Evolutionary conservation across 2,797 vertebrate species (phyloP), one percentile per base, ranked within the genome.

Genomic region (Agapornis canus): DNA sequence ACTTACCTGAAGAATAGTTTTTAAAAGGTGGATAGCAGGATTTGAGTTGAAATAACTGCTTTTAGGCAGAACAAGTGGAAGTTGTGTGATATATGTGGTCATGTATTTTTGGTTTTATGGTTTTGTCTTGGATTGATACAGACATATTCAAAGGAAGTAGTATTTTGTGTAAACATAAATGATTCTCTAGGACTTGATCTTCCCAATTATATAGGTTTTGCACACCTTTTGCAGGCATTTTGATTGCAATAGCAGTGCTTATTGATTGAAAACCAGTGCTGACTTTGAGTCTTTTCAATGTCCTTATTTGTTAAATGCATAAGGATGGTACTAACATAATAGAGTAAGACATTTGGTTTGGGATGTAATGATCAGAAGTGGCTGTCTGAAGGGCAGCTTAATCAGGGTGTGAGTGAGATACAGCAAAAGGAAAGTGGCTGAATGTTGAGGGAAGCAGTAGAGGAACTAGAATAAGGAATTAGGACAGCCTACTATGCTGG

Each of bases 61-160:
- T 61, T 94, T 63, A 66, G 61, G 42, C 75, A 66, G 49, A 75
- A 78, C 19, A 83, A 83, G 64, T 89, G 40, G 70, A 80, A 92
- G 40, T 37, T 61, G 22, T 79, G 45, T 31, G 59, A 89, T 82
- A 29, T 27, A 11, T 37, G 51, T 91, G 39, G 51, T 93, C 12
- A 3, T 77, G 31, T 86, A 29, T 31, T 94, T 61, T 72, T 89
- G 11, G 5, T 84, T 89, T 93, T 77, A 63, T 23, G 51, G 48
- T 63, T 97, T 94, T 95, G 52, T 69, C 35, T 82, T 61, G 27
- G 51, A 35, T 92, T 95, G 31, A 35, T 56, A 23, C 54, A 23
- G n/a, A 11, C 81, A 60, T 82, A 6, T 37, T 78, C 40, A 66
- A 84, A 96, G 81, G 63, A 51, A 22, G 40, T 82, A 79, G 56